phyloP scores from a whole-genome alignment of 2,888 invertebrate genomes.

The Sipha maydis region DNA sequence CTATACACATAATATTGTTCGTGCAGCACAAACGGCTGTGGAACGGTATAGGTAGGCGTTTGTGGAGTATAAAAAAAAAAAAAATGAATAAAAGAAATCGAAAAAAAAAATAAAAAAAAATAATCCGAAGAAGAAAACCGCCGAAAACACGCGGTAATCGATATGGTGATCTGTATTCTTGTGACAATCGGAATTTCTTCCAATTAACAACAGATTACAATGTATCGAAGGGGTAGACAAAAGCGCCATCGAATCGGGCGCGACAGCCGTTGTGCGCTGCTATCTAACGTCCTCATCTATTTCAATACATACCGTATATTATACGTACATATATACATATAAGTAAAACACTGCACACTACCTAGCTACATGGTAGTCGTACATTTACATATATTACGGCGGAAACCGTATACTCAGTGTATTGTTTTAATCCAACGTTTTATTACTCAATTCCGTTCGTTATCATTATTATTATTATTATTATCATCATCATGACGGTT shows the following conservation, averaged over 20 bases:
- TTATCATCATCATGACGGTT: too few species aligned
- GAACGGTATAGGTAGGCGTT: background rate
- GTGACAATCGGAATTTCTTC: constrained; percentile 58
- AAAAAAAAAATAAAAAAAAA: background rate
- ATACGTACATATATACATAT: background rate
- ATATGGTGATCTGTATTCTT: constrained; percentile 47
- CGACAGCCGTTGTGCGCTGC: constrained; percentile 7
- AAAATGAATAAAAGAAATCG: background rate
- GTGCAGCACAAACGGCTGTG: background rate
- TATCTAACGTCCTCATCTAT: constrained; percentile 53
- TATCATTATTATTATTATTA: too few species aligned
- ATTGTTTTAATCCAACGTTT: too few species aligned
- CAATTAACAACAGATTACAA: constrained; percentile 59
- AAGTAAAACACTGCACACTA: background rate
- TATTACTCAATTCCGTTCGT: too few species aligned
- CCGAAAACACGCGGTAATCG: constrained; percentile 57
- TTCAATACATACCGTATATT: background rate
- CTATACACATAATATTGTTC: background rate
- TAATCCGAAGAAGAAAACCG: constrained; percentile 18
- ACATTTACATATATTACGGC: too few species aligned
- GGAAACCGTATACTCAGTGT: too few species aligned
- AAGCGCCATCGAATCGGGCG: constrained; percentile 26
- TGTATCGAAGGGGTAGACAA: constrained; percentile 25
- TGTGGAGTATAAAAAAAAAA: background rate
- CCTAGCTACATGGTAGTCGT: too few species aligned